phyloP scores from a whole-genome alignment of 2,113 vertebrate genomes.

The Bothrops jararaca region DNA sequence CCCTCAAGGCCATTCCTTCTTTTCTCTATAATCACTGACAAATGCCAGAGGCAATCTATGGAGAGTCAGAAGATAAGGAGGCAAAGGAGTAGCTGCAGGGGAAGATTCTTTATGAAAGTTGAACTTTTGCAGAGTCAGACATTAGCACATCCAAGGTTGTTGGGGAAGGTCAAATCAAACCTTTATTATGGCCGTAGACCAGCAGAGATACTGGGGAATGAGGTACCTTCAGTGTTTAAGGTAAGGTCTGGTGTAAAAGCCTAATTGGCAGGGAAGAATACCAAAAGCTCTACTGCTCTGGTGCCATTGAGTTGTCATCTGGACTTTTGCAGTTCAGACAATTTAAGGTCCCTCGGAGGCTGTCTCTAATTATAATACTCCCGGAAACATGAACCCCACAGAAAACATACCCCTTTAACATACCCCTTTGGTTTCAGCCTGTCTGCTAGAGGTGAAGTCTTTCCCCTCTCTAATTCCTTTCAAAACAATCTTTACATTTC shows the following conservation, averaged over 20 bases:
- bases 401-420: background rate
- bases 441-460: slow-evolving; percentile 15
- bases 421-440: background rate
- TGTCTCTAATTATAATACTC: background rate
- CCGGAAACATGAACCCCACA: background rate
- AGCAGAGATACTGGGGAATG: background rate
- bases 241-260: background rate
- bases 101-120: background rate
- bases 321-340: background rate
- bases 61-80: background rate
- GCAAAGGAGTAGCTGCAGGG: background rate
- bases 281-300: background rate
- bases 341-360: background rate
- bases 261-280: background rate
- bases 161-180: background rate
- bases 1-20: background rate
- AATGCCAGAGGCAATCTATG: background rate
- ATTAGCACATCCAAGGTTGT: background rate
- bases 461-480: slow-evolving; percentile 18
- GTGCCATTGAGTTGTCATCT: background rate
- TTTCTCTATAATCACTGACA: background rate
- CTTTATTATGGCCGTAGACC: background rate
- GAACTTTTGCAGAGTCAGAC: background rate
- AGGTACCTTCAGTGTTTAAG: background rate
- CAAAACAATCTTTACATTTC: slow-evolving; percentile 24